Conservation (phyloP, 2,888 invertebrate species). For the Ormia ochracea region DNA sequence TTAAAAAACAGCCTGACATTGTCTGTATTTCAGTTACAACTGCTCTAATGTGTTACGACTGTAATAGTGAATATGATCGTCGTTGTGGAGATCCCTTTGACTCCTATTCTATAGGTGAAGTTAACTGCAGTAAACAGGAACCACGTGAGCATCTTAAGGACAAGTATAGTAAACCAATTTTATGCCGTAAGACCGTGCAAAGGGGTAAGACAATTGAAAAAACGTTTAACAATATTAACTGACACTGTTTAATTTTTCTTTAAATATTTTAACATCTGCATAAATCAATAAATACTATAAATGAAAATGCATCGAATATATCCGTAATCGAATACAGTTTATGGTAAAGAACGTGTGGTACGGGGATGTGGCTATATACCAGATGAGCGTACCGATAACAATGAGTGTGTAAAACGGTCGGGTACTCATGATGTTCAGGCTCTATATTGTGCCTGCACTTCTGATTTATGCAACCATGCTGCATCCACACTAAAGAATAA, state of each 20-base stretch:
- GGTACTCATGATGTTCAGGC: constrained; percentile 87
- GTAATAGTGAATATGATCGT: constrained; percentile 93
- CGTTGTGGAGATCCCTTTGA: constrained; percentile 93
- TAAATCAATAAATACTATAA: too few species aligned
- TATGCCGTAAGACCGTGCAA: constrained; percentile 90
- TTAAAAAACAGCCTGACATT: background rate
- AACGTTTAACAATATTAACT: background rate
- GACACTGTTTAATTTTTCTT: background rate
- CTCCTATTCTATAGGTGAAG: constrained; percentile 88
- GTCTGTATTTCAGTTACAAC: constrained; percentile 77
- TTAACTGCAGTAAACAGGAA: constrained; percentile 87
- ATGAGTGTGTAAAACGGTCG: constrained; percentile 82
- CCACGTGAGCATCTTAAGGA: constrained; percentile 82
- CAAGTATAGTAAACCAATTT: constrained; percentile 78
- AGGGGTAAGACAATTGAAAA: constrained; percentile 79
- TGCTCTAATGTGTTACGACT: constrained; percentile 89
- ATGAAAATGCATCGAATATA: too few species aligned
- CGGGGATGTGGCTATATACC: constrained; percentile 88
- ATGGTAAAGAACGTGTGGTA: constrained; percentile 85
- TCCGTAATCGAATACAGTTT: constrained; percentile 83
- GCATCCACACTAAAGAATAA: constrained; percentile 67
- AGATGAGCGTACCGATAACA: constrained; percentile 80
- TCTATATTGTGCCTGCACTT: constrained; percentile 87
- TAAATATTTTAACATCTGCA: background rate
- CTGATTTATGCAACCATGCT: constrained; percentile 85